These are phyloP conservation scores for Prosopocoilus inquinatus DNA, from an alignment of 2,888 invertebrate species.

Conservation along the genomic window DNA sequence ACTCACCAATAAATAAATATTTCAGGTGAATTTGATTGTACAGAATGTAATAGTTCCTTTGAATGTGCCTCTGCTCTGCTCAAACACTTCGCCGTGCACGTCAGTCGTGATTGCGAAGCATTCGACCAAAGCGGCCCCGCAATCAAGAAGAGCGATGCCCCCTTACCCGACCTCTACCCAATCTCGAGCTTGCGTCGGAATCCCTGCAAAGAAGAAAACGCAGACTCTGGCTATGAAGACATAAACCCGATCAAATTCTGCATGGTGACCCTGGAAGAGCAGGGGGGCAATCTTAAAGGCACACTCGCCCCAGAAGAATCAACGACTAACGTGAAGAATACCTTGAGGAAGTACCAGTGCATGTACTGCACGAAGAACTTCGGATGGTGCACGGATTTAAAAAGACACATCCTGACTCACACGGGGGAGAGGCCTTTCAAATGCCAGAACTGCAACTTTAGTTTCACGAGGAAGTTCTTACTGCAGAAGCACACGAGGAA, in stretches of 20 bases:
- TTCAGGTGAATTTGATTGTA: conserved; percentile 36
- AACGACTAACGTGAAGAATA: conserved; percentile 19
- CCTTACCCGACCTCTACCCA: conserved; percentile 35
- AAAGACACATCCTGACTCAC: conserved; percentile 49
- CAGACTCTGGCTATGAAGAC: conserved; percentile 26
- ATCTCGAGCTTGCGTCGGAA: conserved; percentile 27
- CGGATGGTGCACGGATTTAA: conserved; percentile 50
- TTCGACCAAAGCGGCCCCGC: neutral
- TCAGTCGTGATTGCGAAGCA: conserved; percentile 15
- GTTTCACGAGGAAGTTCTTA: conserved; percentile 49
- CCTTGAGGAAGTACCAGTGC: conserved; percentile 42
- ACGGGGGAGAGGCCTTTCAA: conserved; percentile 49
- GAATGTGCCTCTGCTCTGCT: conserved; percentile 41
- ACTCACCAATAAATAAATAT: conserved; percentile 15
- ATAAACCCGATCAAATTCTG: conserved; percentile 41
- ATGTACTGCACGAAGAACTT: conserved; percentile 45
- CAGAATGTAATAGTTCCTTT: conserved; percentile 40
- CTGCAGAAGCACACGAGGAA: conserved; percentile 47
- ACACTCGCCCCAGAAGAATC: neutral
- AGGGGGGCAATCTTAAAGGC: conserved; percentile 1
- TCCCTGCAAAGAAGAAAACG: conserved; percentile 19
- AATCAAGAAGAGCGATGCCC: conserved; percentile 20
- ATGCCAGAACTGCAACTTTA: conserved; percentile 44
- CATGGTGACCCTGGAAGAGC: conserved; percentile 39
- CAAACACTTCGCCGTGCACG: conserved; percentile 46